Conservation (phyloP, 1,140 invertebrate species). For the Trichomalopsis sarcophagae region DNA sequence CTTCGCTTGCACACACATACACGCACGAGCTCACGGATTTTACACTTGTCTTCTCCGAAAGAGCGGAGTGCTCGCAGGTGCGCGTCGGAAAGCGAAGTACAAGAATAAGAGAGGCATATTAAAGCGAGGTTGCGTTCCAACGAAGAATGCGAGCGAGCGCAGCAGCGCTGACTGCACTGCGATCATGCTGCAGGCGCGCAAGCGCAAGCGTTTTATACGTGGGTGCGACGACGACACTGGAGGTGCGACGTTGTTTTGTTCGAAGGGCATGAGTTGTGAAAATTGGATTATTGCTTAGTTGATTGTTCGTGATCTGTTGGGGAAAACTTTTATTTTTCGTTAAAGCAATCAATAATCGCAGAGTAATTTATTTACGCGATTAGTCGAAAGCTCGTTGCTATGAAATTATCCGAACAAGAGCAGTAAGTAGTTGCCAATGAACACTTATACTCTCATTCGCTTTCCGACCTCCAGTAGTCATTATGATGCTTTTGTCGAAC, state of each 20-base stretch:
- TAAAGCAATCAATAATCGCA: no score
- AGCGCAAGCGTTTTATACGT: neutral
- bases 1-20: neutral
- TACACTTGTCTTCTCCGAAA: slow-evolving; percentile 18
- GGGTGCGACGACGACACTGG: neutral
- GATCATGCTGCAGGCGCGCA: neutral
- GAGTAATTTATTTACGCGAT: no score
- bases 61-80: slow-evolving; percentile 1
- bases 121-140: neutral
- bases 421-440: neutral
- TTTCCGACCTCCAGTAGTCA: neutral
- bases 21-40: neutral
- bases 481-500: slow-evolving; percentile 1
- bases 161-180: neutral
- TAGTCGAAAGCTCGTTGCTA: no score
- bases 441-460: neutral
- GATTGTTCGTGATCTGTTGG: no score
- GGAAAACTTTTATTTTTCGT: no score
- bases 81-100: no score
- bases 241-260: neutral
- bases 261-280: no score
- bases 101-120: neutral
- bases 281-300: no score
- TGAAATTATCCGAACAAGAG: neutral
- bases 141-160: neutral